phyloP scores from a whole-genome alignment of 2,888 invertebrate genomes.

The Synergus gifuensis region DNA sequence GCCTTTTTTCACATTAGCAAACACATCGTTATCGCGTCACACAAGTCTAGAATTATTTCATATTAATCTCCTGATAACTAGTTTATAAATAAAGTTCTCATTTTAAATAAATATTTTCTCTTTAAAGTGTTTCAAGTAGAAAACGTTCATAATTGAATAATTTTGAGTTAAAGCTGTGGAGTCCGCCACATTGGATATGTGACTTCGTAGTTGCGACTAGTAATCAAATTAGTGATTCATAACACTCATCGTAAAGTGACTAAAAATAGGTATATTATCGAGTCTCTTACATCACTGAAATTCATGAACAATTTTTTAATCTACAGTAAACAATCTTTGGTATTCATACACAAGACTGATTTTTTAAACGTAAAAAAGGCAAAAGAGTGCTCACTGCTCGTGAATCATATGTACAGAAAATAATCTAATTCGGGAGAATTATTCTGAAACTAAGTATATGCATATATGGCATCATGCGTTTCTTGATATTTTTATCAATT shows the following conservation, averaged over 20 bases:
- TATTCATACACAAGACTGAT: neutral
- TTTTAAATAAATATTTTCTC: neutral
- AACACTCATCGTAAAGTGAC: neutral
- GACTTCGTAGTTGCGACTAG: neutral
- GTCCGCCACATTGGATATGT: no score
- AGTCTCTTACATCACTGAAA: neutral
- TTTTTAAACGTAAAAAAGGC: neutral
- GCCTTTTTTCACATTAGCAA: slow-evolving; percentile 5
- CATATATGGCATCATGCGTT: neutral
- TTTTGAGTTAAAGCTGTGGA: no score
- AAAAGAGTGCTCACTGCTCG: neutral
- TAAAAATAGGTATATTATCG: neutral
- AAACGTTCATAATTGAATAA: no score
- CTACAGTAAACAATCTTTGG: neutral
- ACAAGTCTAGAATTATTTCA: neutral
- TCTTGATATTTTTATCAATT: neutral
- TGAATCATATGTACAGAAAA: neutral
- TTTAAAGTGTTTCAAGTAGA: no score
- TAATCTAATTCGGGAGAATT: neutral
- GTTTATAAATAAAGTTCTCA: neutral
- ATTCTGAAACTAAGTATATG: neutral
- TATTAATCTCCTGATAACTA: neutral
- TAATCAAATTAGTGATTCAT: slow-evolving; percentile 2
- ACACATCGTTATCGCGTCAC: slow-evolving; percentile 14
- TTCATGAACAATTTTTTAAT: neutral